A percentile compares a stretch with the other conserved stretches of the same genome.
phyloP scores from a whole-genome alignment of 37 sponge, comb jelly and placozoan species.

The Cliona cf. orientalis region DNA sequence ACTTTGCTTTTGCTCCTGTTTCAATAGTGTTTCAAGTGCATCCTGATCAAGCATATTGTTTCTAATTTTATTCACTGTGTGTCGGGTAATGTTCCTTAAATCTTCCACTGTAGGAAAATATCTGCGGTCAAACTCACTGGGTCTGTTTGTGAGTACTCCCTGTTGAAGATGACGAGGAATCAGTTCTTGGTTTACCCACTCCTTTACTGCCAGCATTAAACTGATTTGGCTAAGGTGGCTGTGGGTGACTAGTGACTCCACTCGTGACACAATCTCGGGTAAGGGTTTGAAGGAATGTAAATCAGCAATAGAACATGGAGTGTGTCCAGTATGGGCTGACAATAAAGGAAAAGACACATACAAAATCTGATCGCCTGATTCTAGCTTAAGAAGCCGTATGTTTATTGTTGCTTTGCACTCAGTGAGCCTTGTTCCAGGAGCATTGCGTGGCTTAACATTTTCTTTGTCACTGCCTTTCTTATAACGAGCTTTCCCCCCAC shows the following conservation, averaged over 20 bases:
- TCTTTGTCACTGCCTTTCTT: constrained; percentile 1
- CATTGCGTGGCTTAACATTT: constrained; percentile 20
- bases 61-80: constrained; percentile 6
- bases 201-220: constrained; percentile 8
- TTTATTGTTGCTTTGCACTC: constrained; percentile 29
- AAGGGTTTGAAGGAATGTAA: constrained; percentile 27
- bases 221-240: constrained; percentile 36
- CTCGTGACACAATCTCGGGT: not conserved
- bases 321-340: constrained; percentile 13
- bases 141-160: constrained; percentile 7
- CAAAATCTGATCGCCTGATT: constrained; percentile 9
- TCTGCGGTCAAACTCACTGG: constrained; percentile 15
- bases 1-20: not conserved
- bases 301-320: constrained; percentile 29
- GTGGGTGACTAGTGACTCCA: constrained; percentile 14
- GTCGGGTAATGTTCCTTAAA: constrained; percentile 14
- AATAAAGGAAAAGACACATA: constrained; percentile 5
- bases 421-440: constrained; percentile 21
- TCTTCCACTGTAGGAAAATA: constrained; percentile 32
- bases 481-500: constrained; percentile 23
- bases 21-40: constrained; percentile 18
- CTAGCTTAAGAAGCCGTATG: not conserved
- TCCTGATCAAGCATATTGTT: constrained; percentile 40
- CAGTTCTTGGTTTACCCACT: constrained; percentile 16
- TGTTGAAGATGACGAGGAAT: constrained; percentile 23